A percentile compares a stretch with the other conserved stretches of the same genome.
Evolutionary conservation across 2,797 vertebrate species (phyloP).

Genomic region (Lepilemur septentrionalis): DNA sequence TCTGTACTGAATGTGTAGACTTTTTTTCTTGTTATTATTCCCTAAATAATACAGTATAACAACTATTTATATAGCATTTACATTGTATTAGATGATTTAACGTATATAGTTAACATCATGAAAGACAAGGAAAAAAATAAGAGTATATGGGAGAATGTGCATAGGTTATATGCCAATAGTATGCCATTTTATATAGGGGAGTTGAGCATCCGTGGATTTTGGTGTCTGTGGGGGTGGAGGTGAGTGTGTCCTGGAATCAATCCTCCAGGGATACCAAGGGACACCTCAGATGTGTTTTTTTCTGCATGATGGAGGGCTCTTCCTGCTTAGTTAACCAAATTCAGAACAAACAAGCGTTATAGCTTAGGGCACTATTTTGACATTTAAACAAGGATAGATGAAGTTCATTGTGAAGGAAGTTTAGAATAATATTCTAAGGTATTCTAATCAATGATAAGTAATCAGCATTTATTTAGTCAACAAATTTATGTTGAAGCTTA

Average conservation of each 20-base stretch:
- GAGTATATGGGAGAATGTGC: background rate
- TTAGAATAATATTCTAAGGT: constrained; percentile 25
- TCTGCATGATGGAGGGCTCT: background rate
- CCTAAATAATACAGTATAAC: background rate
- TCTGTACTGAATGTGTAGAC: background rate
- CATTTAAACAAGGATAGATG: background rate
- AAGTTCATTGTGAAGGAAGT: background rate
- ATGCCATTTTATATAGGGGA: background rate
- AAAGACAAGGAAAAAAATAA: too few species aligned
- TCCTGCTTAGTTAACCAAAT: background rate
- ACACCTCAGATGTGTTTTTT: background rate
- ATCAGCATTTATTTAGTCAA: background rate
- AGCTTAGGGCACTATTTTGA: background rate
- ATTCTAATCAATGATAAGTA: background rate
- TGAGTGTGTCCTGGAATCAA: background rate
- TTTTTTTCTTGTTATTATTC: background rate
- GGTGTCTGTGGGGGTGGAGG: background rate
- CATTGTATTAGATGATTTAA: background rate
- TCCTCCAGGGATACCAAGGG: background rate
- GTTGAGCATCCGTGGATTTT: background rate
- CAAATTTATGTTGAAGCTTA: background rate
- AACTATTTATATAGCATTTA: background rate
- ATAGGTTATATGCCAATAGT: background rate
- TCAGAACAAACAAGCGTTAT: background rate
- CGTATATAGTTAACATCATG: too few species aligned